Evolutionary conservation across 2,888 invertebrate genomes (phyloP), one percentile per base, ranked within the genome.

Genomic region (Scaptomyza tumidula): DNA sequence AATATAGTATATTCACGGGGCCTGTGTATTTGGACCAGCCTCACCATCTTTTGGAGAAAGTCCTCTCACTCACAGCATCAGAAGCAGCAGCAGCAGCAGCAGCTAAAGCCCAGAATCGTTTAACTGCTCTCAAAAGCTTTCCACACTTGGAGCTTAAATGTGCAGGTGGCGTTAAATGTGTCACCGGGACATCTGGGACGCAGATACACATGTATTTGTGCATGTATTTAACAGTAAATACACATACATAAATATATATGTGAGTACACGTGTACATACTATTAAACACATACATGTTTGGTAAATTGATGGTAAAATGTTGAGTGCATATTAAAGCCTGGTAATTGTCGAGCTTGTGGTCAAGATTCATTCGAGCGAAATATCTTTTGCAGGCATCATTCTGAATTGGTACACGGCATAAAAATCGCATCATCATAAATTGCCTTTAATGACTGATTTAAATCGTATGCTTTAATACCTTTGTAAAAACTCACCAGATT

Each of bases 181-280:
- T 82, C 87, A 87, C 72, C 87, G 61, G 87, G 79, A 73, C 85
- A 82, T 80, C 66, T 68, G 62, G 78, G 71, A 71, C 60, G 27
- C 44, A 14, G 2, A 37, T 39, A 41, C 16, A 43, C 16, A 53
- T 43, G 14, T 31, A 49, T 33, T 24, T 46, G 19, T 41, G 1
- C 48, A 29, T 46, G 41, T 54, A 52, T 11, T 39, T 53, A n/a
- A 14, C 27, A 24, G 54, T 44, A 44, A 24, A 33, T 54, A 54
- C 33, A 33, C 33, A 44, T 33, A 13, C 6, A 29, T 29, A 5
- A 3, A 33, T 24, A 9, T 29, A 10, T 29, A 29, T 49, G 11
- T 55, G 37, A 33, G 7, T 37, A 37, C 11, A n/a, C 13, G 3
- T 45, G 46, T 29, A 14, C 29, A n/a, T 37, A n/a, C 37, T 37